phyloP scores from a whole-genome alignment of 1,140 invertebrate genomes.

The Stenopsyche tienmushanensis region DNA sequence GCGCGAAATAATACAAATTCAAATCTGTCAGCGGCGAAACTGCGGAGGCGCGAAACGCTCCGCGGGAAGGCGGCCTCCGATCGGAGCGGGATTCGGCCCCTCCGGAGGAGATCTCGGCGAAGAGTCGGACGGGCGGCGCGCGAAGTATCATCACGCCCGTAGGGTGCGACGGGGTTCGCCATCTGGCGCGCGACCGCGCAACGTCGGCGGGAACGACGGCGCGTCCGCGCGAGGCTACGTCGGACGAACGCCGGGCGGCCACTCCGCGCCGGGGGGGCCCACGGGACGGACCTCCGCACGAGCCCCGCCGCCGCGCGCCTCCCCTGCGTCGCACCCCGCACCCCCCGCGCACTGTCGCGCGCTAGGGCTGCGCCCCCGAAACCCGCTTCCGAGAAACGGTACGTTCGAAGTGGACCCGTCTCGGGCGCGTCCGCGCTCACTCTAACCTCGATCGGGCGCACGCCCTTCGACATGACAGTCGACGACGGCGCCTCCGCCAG shows the following conservation, averaged over 20 bases:
- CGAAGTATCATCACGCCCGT: conserved; percentile 1
- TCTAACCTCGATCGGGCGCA: too few species aligned
- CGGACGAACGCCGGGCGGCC: conserved; percentile 5
- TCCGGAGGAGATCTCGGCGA: neutral
- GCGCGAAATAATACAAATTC: too few species aligned
- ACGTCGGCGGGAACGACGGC: conserved; percentile 20
- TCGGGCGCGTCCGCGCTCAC: neutral
- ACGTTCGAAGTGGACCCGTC: too few species aligned
- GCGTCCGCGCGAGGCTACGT: conserved; percentile 26
- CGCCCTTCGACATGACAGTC: too few species aligned
- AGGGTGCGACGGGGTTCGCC: neutral
- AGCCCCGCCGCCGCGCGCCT: neutral
- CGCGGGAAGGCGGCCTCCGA: neutral
- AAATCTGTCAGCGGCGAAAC: too few species aligned
- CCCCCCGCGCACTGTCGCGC: neutral
- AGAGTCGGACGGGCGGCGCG: too few species aligned
- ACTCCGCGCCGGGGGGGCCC: conserved; percentile 27
- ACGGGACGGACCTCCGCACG: conserved; percentile 16
- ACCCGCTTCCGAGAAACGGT: too few species aligned
- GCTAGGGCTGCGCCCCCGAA: neutral
- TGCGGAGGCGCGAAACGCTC: neutral
- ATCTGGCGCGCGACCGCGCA: conserved; percentile 19
- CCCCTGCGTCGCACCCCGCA: neutral
- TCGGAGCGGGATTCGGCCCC: neutral
- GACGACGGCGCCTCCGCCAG: neutral